Evolutionary conservation across 2,888 invertebrate species (phyloP).

Genomic region (Meghimatium bilineatum): DNA sequence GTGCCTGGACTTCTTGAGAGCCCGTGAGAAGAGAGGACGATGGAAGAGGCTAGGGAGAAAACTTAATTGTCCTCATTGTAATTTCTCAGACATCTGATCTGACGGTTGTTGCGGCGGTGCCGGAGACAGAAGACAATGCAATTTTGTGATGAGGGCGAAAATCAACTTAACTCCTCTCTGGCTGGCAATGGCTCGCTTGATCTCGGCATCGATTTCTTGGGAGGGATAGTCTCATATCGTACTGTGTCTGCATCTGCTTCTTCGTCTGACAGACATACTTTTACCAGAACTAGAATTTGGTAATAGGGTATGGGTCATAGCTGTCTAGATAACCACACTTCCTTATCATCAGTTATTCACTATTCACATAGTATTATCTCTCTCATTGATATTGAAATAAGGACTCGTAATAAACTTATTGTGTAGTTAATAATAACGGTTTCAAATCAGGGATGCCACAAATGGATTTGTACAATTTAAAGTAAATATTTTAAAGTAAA

Average conservation of each 20-base stretch:
- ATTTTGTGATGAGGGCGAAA: conserved; percentile 47
- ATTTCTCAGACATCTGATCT: conserved; percentile 48
- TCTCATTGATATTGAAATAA: no score
- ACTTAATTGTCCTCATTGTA: conserved; percentile 50
- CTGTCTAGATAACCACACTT: no score
- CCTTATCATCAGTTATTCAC: no score
- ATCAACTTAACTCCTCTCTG: conserved; percentile 45
- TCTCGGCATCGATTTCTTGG: conserved; percentile 43
- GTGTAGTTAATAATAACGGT: no score
- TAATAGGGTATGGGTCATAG: no score
- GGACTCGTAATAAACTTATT: no score
- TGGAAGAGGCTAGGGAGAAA: conserved; percentile 31
- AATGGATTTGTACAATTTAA: no score
- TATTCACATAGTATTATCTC: no score
- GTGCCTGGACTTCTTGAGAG: background rate
- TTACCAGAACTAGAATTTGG: background rate
- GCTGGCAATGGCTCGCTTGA: conserved; percentile 47
- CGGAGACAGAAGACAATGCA: conserved; percentile 44
- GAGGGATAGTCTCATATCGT: background rate
- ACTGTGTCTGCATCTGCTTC: background rate
- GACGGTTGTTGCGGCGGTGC: conserved; percentile 38
- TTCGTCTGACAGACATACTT: background rate
- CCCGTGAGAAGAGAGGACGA: background rate
- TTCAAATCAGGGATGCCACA: no score
- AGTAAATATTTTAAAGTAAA: no score